Evolutionary conservation across 2,797 vertebrate species (phyloP), one percentile per base, ranked within the genome.

Genomic region (Selene dorsalis): DNA sequence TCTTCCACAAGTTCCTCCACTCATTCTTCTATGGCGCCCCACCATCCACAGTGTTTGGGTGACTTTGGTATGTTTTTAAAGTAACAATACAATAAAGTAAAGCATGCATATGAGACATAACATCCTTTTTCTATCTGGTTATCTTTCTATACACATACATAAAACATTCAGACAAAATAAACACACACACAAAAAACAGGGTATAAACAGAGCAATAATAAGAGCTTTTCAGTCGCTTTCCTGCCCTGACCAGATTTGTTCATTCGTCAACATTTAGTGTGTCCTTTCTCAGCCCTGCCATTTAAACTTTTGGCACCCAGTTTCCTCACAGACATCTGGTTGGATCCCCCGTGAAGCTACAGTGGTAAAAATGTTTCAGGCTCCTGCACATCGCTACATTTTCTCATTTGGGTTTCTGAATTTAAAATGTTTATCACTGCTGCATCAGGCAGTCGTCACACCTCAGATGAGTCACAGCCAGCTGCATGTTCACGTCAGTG

Each of bases 91-190:
- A 83, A 60, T 61, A 39, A 73, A 16, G 12, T 60, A 79, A 82
- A 73, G 48, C 32, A 26, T 20, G 58, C 43, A 68, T 75, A 55
- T 41, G 32, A 85, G 70, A 81, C 68, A 76, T 85, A 86, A 87
- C 85, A 87, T 72, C 43, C 0, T 14, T n/a, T 68, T 74, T 62
- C 10, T 26, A 45, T 73, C 68, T 58, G 64, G 79, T 81, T 41
- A 79, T 53, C 26, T 73, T 45, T 58, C 41, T 9, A 55, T 18
- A 24, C 61, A 63, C 50, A 65, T 50, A 61, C 69, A 69, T 55
- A 50, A 30, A 63, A 45, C 22, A 50, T 48, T 55, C 11, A 24
- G 10, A 53, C 61, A 38, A 80, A 77, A 87, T 77, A 80, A 85
- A 83, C 56, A 41, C 22, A 28, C 77, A 60, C 32, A 26, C 0